Conservation (phyloP, 2,113 vertebrate genomes). For the Archocentrus centrarchus region DNA sequence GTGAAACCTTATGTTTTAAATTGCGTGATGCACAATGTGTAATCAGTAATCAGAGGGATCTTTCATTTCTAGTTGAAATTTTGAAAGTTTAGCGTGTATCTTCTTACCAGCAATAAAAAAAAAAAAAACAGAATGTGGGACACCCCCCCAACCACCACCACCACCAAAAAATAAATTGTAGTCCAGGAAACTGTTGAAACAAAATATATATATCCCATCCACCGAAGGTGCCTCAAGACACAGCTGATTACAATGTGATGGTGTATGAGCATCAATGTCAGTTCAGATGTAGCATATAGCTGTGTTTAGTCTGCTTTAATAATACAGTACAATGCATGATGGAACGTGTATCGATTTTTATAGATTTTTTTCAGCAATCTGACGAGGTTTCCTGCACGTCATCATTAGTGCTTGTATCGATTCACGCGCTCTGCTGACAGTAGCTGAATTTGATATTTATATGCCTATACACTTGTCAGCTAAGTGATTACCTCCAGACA, state of each 20-base stretch:
- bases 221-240: slow-evolving; percentile 49
- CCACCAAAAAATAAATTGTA: slow-evolving; percentile 16
- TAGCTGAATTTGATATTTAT: slow-evolving; percentile 27
- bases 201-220: slow-evolving; percentile 52
- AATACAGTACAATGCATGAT: slow-evolving; percentile 5
- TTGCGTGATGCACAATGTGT: slow-evolving; percentile 60
- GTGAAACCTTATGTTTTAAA: slow-evolving; percentile 23
- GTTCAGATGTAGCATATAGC: slow-evolving; percentile 5
- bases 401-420: slow-evolving; percentile 26
- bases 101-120: slow-evolving; percentile 50
- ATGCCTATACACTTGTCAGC: neutral
- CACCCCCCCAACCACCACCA: neutral
- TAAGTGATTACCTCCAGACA: slow-evolving; percentile 19
- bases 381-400: slow-evolving; percentile 25
- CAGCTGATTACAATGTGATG: slow-evolving; percentile 38
- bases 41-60: slow-evolving; percentile 72
- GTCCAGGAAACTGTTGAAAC: slow-evolving; percentile 32
- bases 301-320: neutral
- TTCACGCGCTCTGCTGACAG: slow-evolving; percentile 20
- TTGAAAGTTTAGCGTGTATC: slow-evolving; percentile 31
- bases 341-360: slow-evolving; percentile 16
- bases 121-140: neutral
- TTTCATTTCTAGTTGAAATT: slow-evolving; percentile 50
- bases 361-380: slow-evolving; percentile 27
- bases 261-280: neutral